Percentiles rank a stretch among this genome's conserved stretches.
These are phyloP conservation scores for Pardalotus punctatus DNA, from an alignment of 2,113 vertebrate species.

Conservation along the genomic window DNA sequence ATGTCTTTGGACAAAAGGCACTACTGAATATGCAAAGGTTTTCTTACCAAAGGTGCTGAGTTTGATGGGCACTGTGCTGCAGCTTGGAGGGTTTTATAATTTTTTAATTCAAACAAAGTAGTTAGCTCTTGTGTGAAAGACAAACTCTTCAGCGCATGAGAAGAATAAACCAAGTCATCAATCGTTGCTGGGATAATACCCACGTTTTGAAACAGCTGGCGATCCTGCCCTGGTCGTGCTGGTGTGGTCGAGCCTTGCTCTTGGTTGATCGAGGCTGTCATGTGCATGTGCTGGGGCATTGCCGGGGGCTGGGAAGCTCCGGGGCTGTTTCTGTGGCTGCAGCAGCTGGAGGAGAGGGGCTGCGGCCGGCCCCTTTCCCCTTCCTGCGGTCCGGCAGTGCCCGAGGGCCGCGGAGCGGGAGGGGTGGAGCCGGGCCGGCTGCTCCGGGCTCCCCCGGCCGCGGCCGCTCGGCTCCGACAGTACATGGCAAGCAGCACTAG, in stretches of 20 bases:
- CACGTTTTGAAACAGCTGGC: fast-evolving
- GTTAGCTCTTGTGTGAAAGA: background rate
- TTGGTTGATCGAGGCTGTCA: background rate
- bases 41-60: background rate
- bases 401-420: fast-evolving
- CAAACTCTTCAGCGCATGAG: background rate
- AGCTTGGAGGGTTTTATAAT: background rate
- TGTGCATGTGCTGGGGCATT: fast-evolving
- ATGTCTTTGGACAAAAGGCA: background rate
- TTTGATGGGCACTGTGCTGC: background rate
- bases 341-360: background rate
- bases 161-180: background rate
- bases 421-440: fast-evolving
- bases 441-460: background rate
- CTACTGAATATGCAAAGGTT: background rate
- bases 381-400: background rate
- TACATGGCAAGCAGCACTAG: slow-evolving; percentile 67
- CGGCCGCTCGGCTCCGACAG: background rate
- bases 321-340: background rate
- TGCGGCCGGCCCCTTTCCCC: background rate
- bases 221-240: fast-evolving
- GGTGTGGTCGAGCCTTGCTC: background rate
- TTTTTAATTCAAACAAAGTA: background rate
- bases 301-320: background rate
- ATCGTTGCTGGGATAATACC: background rate